Conservation (phyloP, 2,888 invertebrate genomes). For the Ophraella communa region DNA sequence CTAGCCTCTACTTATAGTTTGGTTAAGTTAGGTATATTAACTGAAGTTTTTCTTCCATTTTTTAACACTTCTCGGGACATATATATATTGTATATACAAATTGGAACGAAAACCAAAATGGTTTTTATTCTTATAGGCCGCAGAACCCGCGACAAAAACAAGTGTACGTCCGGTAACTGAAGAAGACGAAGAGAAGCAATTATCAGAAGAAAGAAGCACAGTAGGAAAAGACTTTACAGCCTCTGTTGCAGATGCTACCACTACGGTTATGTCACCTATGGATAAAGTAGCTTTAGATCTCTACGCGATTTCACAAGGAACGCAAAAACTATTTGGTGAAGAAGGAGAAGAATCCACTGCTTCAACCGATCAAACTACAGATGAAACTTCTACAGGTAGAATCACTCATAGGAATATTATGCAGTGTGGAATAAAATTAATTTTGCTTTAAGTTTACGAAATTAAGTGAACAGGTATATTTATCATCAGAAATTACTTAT, state of each 20-base stretch:
- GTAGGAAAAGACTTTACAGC: conserved; percentile 39
- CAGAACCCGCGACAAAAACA: conserved; percentile 53
- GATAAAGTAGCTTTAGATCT: conserved; percentile 81
- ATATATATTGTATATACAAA: too few species aligned
- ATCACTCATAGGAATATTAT: too few species aligned
- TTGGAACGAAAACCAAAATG: not conserved
- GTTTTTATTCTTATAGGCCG: conserved; percentile 44
- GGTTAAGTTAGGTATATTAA: too few species aligned
- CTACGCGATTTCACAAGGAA: conserved; percentile 77
- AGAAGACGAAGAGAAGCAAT: conserved; percentile 40
- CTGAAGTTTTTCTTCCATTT: too few species aligned
- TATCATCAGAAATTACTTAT: too few species aligned
- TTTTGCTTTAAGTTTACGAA: too few species aligned
- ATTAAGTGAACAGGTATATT: too few species aligned
- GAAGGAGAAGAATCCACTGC: conserved; percentile 47
- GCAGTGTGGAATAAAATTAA: too few species aligned
- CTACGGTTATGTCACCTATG: conserved; percentile 73
- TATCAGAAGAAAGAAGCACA: conserved; percentile 10
- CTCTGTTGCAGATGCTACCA: conserved; percentile 60
- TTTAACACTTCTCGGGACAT: too few species aligned
- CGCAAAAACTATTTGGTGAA: conserved; percentile 62
- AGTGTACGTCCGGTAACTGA: conserved; percentile 56
- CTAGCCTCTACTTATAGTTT: too few species aligned
- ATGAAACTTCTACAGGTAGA: conserved; percentile 39
- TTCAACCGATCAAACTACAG: conserved; percentile 39